These are phyloP conservation scores for Bursaphelenchus okinawaensis DNA, from an alignment of 2,888 invertebrate species.

Conservation along the genomic window DNA sequence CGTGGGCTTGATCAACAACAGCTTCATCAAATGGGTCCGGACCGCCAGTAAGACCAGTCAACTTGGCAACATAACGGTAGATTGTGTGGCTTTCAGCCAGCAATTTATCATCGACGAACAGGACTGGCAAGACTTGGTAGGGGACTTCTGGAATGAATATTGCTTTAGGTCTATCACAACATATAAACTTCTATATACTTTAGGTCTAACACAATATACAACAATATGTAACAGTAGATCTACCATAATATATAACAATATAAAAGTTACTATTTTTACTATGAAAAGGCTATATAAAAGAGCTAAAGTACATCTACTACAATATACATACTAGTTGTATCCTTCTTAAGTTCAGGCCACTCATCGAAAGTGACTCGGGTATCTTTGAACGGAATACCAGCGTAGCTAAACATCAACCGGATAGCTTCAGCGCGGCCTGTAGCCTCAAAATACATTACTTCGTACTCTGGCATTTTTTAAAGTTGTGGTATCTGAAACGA, in stretches of 20 bases:
- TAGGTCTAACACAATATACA: too few relatives aligned
- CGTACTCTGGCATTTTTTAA: neutral
- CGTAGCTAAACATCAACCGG: neutral
- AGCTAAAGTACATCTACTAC: too few relatives aligned
- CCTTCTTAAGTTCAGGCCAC: neutral
- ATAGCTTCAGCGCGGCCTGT: neutral
- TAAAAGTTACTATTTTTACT: too few relatives aligned
- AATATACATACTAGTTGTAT: too few relatives aligned
- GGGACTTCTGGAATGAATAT: neutral
- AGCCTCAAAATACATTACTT: neutral
- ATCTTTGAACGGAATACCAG: neutral
- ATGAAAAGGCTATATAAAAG: too few relatives aligned
- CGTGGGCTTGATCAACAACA: neutral
- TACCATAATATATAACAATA: too few relatives aligned
- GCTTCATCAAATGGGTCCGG: neutral
- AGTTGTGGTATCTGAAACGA: too few relatives aligned
- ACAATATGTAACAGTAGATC: too few relatives aligned
- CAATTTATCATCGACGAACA: conserved; percentile 2
- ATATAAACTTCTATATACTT: too few relatives aligned
- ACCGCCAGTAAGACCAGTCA: neutral
- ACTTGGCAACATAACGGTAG: conserved; percentile 8
- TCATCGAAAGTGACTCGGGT: neutral
- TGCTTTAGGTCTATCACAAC: too few relatives aligned
- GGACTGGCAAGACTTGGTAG: conserved; percentile 10
- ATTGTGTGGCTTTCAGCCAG: conserved; percentile 15